Percentiles rank a stretch among this genome's conserved stretches.
Conservation (phyloP, 2,888 invertebrate genomes). For the Apodemia hepburni region DNA sequence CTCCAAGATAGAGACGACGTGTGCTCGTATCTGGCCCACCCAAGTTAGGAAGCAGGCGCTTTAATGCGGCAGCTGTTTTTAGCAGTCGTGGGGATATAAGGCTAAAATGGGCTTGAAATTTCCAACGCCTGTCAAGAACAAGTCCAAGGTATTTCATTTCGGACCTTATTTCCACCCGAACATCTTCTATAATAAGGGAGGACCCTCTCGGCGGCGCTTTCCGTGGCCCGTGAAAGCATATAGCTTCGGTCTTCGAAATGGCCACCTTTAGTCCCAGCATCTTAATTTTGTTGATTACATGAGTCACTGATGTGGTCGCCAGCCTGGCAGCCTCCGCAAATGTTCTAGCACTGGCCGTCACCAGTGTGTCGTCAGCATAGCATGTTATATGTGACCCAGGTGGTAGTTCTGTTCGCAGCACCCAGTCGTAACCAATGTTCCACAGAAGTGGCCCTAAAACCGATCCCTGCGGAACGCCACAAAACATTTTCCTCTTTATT, state of each 20-base stretch:
- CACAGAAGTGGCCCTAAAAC: too few species aligned
- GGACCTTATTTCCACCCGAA: not conserved
- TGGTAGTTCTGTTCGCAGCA: not conserved
- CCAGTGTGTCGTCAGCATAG: conserved; percentile 9
- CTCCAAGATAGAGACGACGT: not conserved
- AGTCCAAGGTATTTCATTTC: conserved; percentile 3
- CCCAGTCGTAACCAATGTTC: not conserved
- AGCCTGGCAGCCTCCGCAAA: not conserved
- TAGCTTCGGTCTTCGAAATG: not conserved
- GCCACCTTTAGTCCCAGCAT: not conserved
- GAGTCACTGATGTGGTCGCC: not conserved
- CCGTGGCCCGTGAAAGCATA: not conserved
- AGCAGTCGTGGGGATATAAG: not conserved
- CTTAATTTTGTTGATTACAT: not conserved
- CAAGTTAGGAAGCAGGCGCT: conserved; percentile 1
- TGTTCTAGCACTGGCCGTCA: not conserved
- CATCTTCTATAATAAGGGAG: not conserved
- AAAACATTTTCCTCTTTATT: too few species aligned
- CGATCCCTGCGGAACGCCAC: too few species aligned
- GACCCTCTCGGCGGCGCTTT: not conserved
- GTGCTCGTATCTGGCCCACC: not conserved
- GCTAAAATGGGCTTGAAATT: not conserved
- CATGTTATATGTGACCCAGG: not conserved
- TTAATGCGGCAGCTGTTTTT: not conserved
- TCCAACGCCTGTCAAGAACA: not conserved